These are phyloP conservation scores for Phasia obesa DNA, from an alignment of 2,888 invertebrate genomes.

Conservation along the genomic window DNA sequence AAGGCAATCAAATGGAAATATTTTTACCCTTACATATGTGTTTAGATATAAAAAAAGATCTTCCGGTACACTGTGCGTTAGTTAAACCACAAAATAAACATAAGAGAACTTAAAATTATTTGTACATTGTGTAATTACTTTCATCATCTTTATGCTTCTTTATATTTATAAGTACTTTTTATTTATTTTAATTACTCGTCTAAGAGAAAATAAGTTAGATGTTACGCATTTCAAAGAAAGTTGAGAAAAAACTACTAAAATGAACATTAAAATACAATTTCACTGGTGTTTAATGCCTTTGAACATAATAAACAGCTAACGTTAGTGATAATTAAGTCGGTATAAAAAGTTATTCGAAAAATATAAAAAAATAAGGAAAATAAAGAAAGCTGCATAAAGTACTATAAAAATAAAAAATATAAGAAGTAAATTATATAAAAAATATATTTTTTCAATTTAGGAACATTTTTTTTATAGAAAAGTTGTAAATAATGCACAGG, in stretches of 20 bases:
- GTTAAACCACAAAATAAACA: not conserved
- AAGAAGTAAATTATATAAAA: not conserved
- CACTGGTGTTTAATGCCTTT: conserved; percentile 50
- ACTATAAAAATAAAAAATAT: not conserved
- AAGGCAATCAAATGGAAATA: too few relatives aligned
- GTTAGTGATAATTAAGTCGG: conserved; percentile 66
- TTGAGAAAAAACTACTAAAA: not conserved
- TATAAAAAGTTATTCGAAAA: conserved; percentile 40
- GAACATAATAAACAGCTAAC: conserved; percentile 12
- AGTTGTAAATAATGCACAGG: conserved; percentile 56
- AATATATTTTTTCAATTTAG: conserved; percentile 20
- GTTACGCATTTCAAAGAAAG: not conserved
- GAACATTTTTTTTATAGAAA: not conserved
- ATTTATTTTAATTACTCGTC: not conserved
- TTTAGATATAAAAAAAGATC: not conserved
- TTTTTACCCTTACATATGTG: too few relatives aligned
- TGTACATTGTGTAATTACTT: not conserved
- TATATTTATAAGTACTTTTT: not conserved
- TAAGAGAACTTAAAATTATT: not conserved
- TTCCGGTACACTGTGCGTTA: conserved; percentile 4
- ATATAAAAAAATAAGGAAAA: conserved; percentile 9
- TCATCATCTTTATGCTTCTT: not conserved
- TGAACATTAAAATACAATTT: conserved; percentile 30
- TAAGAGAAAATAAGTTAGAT: conserved; percentile 2
- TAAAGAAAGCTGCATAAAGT: not conserved